Evolutionary conservation across 2,888 invertebrate genomes (phyloP), one percentile per base, ranked within the genome.

Genomic region (Melanotus villosus): DNA sequence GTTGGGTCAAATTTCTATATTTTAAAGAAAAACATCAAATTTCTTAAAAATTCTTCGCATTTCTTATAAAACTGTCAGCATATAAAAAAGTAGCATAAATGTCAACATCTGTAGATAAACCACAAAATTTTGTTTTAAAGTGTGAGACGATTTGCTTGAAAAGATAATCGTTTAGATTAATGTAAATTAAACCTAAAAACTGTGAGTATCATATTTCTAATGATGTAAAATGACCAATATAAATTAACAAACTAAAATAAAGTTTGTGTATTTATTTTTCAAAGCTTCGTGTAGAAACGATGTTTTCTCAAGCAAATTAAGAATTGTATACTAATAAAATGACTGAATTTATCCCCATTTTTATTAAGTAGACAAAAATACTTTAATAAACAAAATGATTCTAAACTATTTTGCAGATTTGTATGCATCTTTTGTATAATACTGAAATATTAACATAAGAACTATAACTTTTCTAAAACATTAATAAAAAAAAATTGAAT

Each of bases 201-300:
- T 23, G n/a, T 32, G 32, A 9, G 18, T 32, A 32, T 52, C 52
- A n/a, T 16, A 9, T 52, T 32, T 52, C 52, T 52, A 52, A 52
- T 52, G 26, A 18, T 32, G 16, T 26, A 6, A 18, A 52, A 52
- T 32, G 34, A 23, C 2, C 16, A 32, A 18, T 18, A 18, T 52
- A 52, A 52, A 52, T 14, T 52, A 52, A 18, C 52, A 18, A 52
- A 30, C 18, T 7, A 52, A 52, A 52, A 32, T 52, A 52, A 52
- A 52, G 9, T 32, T 32, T 16, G 32, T 4, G 10, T 32, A 2
- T 52, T 32, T 32, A 52, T 32, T 18, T 52, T 18, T 19, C 52
- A 18, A 14, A 26, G 32, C 26, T 52, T 26, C 32, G 52, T 12
- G 26, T 50, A 14, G 14, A 50, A 12, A 26, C 16, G 50, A 30